These are phyloP conservation scores for Ibidorhyncha struthersii DNA, from an alignment of 2,113 vertebrate genomes.

Conservation along the genomic window DNA sequence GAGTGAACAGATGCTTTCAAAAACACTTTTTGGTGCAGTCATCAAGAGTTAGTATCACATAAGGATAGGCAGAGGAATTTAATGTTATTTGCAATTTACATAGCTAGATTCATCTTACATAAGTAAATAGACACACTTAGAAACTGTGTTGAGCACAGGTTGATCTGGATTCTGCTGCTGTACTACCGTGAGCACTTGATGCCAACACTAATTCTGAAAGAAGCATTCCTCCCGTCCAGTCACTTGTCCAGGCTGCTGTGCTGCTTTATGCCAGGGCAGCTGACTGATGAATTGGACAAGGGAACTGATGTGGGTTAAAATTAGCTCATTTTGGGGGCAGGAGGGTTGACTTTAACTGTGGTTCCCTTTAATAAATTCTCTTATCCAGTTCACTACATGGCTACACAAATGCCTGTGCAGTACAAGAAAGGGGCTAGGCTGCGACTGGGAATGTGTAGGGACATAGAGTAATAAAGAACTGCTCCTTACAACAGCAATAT, in stretches of 20 bases:
- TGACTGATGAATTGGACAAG: not conserved
- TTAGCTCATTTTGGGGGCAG: not conserved
- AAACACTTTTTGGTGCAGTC: not conserved
- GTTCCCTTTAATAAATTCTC: not conserved
- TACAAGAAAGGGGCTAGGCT: not conserved
- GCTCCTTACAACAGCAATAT: not conserved
- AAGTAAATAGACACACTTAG: not conserved
- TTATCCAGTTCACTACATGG: not conserved
- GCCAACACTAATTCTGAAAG: not conserved
- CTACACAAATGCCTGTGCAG: not conserved
- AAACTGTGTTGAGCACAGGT: not conserved
- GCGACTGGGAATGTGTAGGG: fast-evolving
- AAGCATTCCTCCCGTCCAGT: not conserved
- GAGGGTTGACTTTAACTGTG: not conserved
- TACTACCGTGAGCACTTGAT: fast-evolving
- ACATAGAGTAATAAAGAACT: not conserved
- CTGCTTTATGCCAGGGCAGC: not conserved
- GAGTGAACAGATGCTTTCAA: not conserved
- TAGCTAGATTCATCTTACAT: not conserved
- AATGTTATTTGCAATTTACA: not conserved
- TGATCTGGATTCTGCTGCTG: not conserved
- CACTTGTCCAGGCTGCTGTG: not conserved
- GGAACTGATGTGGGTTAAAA: not conserved
- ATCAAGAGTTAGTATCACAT: not conserved
- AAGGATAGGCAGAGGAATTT: not conserved